phyloP scores from a whole-genome alignment of 2,888 invertebrate species.

The Polia nebulosa region DNA sequence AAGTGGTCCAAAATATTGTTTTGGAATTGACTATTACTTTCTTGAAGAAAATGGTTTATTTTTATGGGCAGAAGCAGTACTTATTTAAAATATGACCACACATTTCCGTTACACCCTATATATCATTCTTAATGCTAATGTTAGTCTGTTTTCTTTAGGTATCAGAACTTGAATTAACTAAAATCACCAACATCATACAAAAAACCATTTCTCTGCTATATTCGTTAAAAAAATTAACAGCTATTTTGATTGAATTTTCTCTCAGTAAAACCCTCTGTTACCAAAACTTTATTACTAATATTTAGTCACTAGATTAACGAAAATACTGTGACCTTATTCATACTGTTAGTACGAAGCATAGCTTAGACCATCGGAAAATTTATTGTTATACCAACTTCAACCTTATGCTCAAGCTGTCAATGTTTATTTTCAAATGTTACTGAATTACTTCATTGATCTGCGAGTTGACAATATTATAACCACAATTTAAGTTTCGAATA shows the following conservation, averaged over 20 bases:
- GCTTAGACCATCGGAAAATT: background rate
- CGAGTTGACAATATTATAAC: background rate
- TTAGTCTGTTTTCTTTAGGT: conserved; percentile 13
- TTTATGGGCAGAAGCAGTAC: no score
- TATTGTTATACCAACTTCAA: conserved; percentile 2
- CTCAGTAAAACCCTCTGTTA: conserved; percentile 3
- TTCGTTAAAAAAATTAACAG: background rate
- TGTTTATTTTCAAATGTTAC: background rate
- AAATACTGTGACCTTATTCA: background rate
- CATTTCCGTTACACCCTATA: no score
- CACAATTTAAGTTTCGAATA: conserved; percentile 25
- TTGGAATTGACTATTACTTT: no score
- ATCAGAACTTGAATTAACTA: conserved; percentile 22
- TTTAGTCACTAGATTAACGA: background rate
- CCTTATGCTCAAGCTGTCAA: rapidly evolving
- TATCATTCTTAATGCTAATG: conserved; percentile 1
- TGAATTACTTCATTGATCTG: background rate
- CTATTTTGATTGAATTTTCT: conserved; percentile 2
- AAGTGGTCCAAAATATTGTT: no score
- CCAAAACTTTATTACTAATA: conserved; percentile 8
- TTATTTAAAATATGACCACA: no score
- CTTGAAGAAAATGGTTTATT: no score
- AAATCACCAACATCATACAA: conserved; percentile 33
- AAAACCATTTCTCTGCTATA: conserved; percentile 29
- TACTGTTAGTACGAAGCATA: conserved; percentile 4